These are phyloP conservation scores for Hofmannophila pseudospretella DNA, from an alignment of 2,888 invertebrate species.

Conservation along the genomic window DNA sequence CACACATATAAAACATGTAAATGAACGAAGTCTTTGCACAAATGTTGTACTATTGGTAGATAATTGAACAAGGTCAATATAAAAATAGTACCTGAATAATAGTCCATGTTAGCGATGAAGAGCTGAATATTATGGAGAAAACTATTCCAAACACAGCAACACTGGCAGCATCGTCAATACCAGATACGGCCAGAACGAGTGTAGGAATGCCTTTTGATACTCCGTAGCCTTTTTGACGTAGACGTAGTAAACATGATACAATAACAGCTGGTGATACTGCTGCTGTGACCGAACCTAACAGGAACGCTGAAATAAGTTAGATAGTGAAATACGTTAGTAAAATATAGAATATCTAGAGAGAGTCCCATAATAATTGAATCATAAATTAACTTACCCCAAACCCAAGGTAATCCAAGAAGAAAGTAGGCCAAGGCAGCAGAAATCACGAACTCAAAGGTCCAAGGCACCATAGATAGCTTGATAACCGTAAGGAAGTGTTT, in stretches of 20 bases:
- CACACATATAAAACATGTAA: too few species aligned
- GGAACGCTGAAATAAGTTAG: slow-evolving; percentile 63
- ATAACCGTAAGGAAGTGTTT: slow-evolving; percentile 85
- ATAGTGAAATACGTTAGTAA: not conserved
- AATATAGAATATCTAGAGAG: not conserved
- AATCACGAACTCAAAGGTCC: slow-evolving; percentile 83
- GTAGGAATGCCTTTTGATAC: slow-evolving; percentile 93
- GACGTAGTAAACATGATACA: slow-evolving; percentile 88
- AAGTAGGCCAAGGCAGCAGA: slow-evolving; percentile 80
- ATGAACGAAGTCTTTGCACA: too few species aligned
- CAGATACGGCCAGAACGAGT: slow-evolving; percentile 90
- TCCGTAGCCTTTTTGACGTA: slow-evolving; percentile 88
- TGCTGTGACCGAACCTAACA: slow-evolving; percentile 86
- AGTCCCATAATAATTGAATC: too few species aligned
- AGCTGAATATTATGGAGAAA: slow-evolving; percentile 86
- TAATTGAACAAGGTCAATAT: not conserved
- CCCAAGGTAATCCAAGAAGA: slow-evolving; percentile 85
- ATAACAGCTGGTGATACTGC: slow-evolving; percentile 95
- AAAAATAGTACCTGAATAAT: slow-evolving; percentile 32
- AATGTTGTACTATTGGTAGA: not conserved
- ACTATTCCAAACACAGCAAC: slow-evolving; percentile 92
- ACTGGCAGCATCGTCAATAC: slow-evolving; percentile 92
- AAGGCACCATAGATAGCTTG: slow-evolving; percentile 87
- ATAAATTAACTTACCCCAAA: slow-evolving; percentile 68
- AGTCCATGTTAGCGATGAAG: slow-evolving; percentile 76